These are phyloP conservation scores for Oasisia sp. DNA, from an alignment of 2,888 invertebrate species.

Conservation along the genomic window DNA sequence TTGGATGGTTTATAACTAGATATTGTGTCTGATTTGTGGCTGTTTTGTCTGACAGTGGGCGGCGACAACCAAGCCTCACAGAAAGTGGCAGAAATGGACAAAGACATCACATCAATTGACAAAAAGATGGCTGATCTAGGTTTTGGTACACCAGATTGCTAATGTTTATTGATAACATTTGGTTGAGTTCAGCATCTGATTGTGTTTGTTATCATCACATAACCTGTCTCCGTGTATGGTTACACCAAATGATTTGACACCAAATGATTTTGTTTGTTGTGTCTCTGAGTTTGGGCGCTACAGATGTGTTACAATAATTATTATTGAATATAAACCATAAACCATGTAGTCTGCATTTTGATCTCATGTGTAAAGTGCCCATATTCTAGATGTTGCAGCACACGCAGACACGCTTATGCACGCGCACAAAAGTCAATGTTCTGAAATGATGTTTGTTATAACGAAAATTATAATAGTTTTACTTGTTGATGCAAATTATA, in stretches of 20 bases:
- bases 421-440: no score
- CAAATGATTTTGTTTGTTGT: no score
- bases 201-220: not conserved
- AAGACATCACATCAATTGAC: conserved; percentile 52
- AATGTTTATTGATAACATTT: not conserved
- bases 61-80: conserved; percentile 22
- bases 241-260: no score
- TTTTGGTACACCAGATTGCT: conserved; percentile 46
- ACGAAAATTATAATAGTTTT: no score
- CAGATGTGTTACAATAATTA: not conserved
- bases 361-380: no score
- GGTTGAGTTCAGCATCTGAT: not conserved
- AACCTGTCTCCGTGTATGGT: no score
- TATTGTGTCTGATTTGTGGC: not conserved
- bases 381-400: no score
- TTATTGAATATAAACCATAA: not conserved
- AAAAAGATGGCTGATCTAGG: conserved; percentile 57
- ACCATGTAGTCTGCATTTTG: not conserved
- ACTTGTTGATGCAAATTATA: no score
- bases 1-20: not conserved
- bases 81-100: conserved; percentile 31
- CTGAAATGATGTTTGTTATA: no score
- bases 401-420: no score
- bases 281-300: no score
- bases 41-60: conserved; percentile 19